Evolutionary conservation across 92 coral and sea anemone species (phyloP).

Genomic region (Scolanthus callimorphus): DNA sequence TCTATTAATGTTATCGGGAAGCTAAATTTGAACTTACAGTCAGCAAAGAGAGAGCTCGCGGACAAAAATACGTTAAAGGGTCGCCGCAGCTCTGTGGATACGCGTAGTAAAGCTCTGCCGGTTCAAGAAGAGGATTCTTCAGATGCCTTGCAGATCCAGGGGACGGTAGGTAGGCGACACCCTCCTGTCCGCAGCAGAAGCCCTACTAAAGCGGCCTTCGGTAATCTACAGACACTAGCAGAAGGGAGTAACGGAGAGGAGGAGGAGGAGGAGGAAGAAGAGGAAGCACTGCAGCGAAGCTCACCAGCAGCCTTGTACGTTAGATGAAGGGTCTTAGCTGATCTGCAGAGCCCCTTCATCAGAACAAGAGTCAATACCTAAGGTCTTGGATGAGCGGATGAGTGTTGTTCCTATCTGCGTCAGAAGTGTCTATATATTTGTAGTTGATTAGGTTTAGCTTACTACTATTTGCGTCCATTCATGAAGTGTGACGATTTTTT

Average conservation of each 20-base stretch:
- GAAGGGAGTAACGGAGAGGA: constrained; percentile 56
- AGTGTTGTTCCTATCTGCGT: too few relatives aligned
- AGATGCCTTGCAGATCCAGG: not conserved
- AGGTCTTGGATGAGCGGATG: too few relatives aligned
- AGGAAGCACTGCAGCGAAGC: constrained; percentile 42
- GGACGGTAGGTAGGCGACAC: not conserved
- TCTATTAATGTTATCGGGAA: constrained; percentile 57
- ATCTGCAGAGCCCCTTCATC: too few relatives aligned
- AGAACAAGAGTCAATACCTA: too few relatives aligned
- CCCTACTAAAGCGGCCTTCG: constrained; percentile 18
- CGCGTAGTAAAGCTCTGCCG: not conserved
- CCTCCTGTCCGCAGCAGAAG: not conserved
- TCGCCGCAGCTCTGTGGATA: not conserved
- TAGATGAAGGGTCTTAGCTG: too few relatives aligned
- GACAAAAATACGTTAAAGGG: not conserved
- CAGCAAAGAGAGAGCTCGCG: not conserved
- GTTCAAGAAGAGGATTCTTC: not conserved
- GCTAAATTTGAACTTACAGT: constrained; percentile 4
- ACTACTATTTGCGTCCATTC: too few relatives aligned
- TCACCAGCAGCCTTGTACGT: constrained; percentile 46
- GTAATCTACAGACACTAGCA: constrained; percentile 52
- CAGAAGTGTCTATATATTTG: too few relatives aligned
- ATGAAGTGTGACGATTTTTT: too few relatives aligned
- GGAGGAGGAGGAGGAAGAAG: constrained; percentile 33
- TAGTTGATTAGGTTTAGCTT: too few relatives aligned